Percentiles rank a stretch among this genome's conserved stretches.
phyloP scores from a whole-genome alignment of 2,888 invertebrate species.

The Notocelia uddmanniana region DNA sequence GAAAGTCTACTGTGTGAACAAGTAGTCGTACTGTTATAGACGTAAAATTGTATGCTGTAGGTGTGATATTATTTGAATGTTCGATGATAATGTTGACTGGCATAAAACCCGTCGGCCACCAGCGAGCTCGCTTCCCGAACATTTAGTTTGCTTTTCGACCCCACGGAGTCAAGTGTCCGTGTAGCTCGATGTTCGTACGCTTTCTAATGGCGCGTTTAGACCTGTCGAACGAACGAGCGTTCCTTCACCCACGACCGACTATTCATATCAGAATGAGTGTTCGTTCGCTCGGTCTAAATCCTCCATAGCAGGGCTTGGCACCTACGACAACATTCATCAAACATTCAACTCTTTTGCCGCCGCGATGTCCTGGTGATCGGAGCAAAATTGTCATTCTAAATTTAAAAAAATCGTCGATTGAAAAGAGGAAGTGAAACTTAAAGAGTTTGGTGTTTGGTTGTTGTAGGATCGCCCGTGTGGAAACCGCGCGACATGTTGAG shows the following conservation, averaged over 20 bases:
- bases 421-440: slow-evolving; percentile 52
- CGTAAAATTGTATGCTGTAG: slow-evolving; percentile 41
- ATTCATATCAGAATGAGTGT: not conserved
- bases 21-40: slow-evolving; percentile 38
- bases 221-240: not conserved
- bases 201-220: slow-evolving; percentile 30
- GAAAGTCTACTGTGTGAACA: slow-evolving; percentile 39
- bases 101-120: slow-evolving; percentile 53
- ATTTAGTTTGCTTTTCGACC: slow-evolving; percentile 51
- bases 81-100: slow-evolving; percentile 82
- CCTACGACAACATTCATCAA: slow-evolving; percentile 84
- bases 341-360: slow-evolving; percentile 85
- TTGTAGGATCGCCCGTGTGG: slow-evolving; percentile 99
- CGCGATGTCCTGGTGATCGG: slow-evolving; percentile 73
- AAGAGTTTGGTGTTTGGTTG: slow-evolving; percentile 88
- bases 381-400: slow-evolving; percentile 57
- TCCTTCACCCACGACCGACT: not conserved
- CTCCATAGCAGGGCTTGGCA: slow-evolving; percentile 50
- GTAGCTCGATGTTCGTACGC: slow-evolving; percentile 46
- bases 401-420: slow-evolving; percentile 66
- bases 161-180: slow-evolving; percentile 47
- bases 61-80: slow-evolving; percentile 73
- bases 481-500: slow-evolving; percentile 96
- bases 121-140: slow-evolving; percentile 41
- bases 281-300: not conserved